A percentile compares a stretch with the other conserved stretches of the same genome.
phyloP scores from a whole-genome alignment of 2,888 invertebrate genomes.

The Noctua fimbriata region DNA sequence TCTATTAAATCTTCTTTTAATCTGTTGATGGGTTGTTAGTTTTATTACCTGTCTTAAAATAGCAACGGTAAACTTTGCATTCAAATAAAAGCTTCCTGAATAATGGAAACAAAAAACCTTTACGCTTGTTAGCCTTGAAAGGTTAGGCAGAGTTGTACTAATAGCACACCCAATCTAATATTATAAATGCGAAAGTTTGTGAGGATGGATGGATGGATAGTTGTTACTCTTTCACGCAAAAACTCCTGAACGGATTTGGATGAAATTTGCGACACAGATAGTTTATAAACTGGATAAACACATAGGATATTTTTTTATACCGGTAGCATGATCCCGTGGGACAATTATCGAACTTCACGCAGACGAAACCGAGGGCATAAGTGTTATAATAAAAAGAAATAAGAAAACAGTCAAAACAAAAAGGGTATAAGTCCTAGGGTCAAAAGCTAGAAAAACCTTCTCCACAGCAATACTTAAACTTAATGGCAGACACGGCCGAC shows the following conservation, averaged over 20 bases:
- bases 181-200: no score
- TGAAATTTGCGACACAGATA: no score
- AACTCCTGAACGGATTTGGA: no score
- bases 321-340: no score
- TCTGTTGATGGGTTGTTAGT: conserved; percentile 9
- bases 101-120: background rate
- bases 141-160: background rate
- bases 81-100: background rate
- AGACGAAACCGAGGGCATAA: no score
- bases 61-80: conserved; percentile 1
- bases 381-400: background rate
- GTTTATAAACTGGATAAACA: no score
- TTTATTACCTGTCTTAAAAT: conserved; percentile 32
- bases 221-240: no score
- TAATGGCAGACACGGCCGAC: conserved; percentile 15
- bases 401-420: background rate
- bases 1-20: conserved; percentile 26
- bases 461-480: conserved; percentile 33
- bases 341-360: no score
- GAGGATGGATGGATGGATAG: no score
- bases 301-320: no score
- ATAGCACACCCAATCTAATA: background rate
- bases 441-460: conserved; percentile 14
- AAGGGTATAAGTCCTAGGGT: background rate
- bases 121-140: background rate